Evolutionary conservation across 2,113 vertebrate species (phyloP).

Genomic region (Neofelis nebulosa): DNA sequence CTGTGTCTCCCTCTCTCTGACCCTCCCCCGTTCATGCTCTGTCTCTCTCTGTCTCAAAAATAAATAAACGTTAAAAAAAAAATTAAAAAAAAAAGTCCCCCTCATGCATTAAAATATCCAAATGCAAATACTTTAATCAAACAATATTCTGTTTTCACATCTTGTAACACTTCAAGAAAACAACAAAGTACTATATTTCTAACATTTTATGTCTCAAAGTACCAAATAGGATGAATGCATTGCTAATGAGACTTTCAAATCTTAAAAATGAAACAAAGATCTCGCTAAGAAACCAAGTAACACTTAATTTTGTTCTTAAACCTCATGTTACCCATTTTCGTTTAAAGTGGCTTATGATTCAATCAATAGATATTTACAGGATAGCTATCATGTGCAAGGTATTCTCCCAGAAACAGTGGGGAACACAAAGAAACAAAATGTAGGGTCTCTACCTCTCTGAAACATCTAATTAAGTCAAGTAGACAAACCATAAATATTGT

Average conservation of each 20-base stretch:
- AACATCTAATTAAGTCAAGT: background rate
- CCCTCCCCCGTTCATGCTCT: too few relatives aligned
- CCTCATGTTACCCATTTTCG: background rate
- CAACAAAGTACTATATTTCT: background rate
- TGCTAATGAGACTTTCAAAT: background rate
- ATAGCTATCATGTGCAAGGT: background rate
- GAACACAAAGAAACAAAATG: background rate
- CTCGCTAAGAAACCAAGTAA: background rate
- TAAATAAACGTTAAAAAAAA: too few relatives aligned
- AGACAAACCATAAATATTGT: background rate
- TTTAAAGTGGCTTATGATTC: background rate
- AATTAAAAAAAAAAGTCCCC: background rate
- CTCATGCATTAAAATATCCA: background rate
- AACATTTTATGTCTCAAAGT: constrained; percentile 2
- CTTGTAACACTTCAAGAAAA: constrained; percentile 25
- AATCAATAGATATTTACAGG: background rate
- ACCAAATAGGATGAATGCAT: background rate
- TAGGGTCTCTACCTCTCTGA: background rate
- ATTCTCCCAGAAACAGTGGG: background rate
- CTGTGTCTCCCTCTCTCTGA: too few relatives aligned
- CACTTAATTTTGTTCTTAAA: background rate
- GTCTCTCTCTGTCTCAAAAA: too few relatives aligned
- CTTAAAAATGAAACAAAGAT: constrained; percentile 19
- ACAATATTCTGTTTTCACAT: constrained; percentile 8
- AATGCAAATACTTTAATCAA: constrained; percentile 18